Base-by-base conservation (phyloP, 2,113 vertebrate species). In the Macaca fascicularis region DNA sequence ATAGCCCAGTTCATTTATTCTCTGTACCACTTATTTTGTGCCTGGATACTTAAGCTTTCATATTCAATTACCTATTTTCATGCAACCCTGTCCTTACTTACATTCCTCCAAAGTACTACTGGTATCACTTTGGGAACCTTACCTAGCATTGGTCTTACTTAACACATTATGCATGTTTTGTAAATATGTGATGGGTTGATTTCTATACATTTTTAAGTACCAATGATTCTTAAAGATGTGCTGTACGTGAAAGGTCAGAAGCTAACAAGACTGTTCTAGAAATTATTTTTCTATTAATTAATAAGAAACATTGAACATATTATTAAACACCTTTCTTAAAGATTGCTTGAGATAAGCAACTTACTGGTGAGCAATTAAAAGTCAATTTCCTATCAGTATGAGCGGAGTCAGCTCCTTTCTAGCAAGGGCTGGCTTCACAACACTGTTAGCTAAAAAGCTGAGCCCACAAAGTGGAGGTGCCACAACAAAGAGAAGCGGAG, bases 281-380 rank as follows among this genome's bases (percentile, higher is more conserved):
- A 88, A 84, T 86, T 90, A n/a, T 67, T 72, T 96, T 94, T 87
- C 67, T 91, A 70, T 69, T 43, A 86, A 72, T 64, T 48, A 89
- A 85, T 79, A 81, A 17, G 64, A 90, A 78, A 48, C 59, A 90
- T 79, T 80, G 43, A 93, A 94, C 14, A 87, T 50, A 85, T 90
- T 52, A 80, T 87, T 89, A 93, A 89, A 74, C 3, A 27, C 59
- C 55, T 72, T 95, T 90, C 43, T 76, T 92, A 61, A 97, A 48
- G 75, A 75, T 6, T 10, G 70, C 13, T 52, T 92, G 55, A 92
- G 30, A 72, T n/a, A 91, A 96, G 59, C 57, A 82, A 67, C 69
- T 93, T n/a, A 84, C 55, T 55, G 20, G 25, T 35, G 5, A 96
- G 61, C 35, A 95, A 89, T 64, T 12, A 16, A 35, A 93, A 59